These are phyloP conservation scores for Malurus melanocephalus DNA, from an alignment of 2,113 vertebrate species.

Conservation along the genomic window DNA sequence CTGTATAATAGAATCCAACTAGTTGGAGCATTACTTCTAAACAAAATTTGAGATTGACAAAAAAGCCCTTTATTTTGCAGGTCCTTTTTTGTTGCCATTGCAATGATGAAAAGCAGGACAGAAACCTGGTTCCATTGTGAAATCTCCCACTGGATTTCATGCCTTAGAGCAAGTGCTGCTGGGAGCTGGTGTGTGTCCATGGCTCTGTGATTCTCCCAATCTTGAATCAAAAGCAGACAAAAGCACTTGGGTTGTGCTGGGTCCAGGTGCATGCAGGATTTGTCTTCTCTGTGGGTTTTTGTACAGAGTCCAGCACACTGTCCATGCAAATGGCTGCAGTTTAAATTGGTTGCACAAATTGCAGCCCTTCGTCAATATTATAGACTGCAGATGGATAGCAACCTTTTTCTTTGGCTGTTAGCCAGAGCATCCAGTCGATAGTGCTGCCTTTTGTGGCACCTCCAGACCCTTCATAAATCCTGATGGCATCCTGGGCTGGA, in stretches of 20 bases:
- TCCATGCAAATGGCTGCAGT: background rate
- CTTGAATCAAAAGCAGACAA: background rate
- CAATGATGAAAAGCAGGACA: background rate
- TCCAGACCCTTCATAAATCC: background rate
- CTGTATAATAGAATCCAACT: background rate
- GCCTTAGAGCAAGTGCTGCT: background rate
- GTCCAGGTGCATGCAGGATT: rapidly evolving
- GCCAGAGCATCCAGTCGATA: background rate
- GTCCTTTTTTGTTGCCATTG: background rate
- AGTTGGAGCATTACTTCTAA: background rate
- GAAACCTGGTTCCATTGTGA: background rate
- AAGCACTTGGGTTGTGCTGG: background rate
- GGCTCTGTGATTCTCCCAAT: rapidly evolving
- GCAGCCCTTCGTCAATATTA: background rate
- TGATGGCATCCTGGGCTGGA: background rate
- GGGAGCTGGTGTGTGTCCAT: background rate
- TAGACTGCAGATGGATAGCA: background rate
- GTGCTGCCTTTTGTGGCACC: background rate
- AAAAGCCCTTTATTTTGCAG: rapidly evolving
- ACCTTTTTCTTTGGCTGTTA: background rate
- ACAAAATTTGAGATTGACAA: background rate
- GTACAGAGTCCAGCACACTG: background rate
- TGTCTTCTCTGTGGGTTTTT: background rate
- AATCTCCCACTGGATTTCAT: background rate
- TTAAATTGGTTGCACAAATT: background rate